A percentile compares a stretch with the other conserved stretches of the same genome.
Evolutionary conservation across 92 coral and sea anemone species (phyloP).

Genomic region (Metridium senile): DNA sequence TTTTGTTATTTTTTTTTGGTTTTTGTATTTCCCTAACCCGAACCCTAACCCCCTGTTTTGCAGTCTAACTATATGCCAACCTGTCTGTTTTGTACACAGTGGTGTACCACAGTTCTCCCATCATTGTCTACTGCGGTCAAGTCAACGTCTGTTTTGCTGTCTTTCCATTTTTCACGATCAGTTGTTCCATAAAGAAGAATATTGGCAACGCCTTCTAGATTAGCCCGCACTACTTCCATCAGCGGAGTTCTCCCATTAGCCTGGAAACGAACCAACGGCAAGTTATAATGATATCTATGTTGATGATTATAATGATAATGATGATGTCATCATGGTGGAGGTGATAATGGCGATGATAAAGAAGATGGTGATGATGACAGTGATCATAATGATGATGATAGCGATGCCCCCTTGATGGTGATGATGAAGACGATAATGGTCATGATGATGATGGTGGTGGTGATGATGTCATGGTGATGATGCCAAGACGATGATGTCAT

Average conservation of each 20-base stretch:
- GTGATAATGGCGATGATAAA: not conserved
- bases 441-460: not conserved
- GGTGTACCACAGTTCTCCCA: slow-evolving; percentile 71
- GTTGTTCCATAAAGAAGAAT: slow-evolving; percentile 68
- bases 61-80: slow-evolving; percentile 13
- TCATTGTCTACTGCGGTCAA: slow-evolving; percentile 63
- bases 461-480: not conserved
- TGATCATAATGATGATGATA: not conserved
- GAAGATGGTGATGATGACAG: slow-evolving; percentile 2
- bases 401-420: not conserved
- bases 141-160: slow-evolving; percentile 46
- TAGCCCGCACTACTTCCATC: slow-evolving; percentile 66
- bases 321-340: not conserved
- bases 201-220: slow-evolving; percentile 63
- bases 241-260: slow-evolving; percentile 72
- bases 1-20: too few species aligned
- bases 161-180: slow-evolving; percentile 66
- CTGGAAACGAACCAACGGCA: slow-evolving; percentile 34
- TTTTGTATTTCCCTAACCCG: too few species aligned
- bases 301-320: slow-evolving; percentile 2
- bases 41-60: too few species aligned
- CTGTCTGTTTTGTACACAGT: slow-evolving; percentile 74
- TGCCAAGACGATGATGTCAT: not conserved
- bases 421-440: not conserved
- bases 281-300: not conserved